Base-by-base conservation (phyloP, 2,797 vertebrate genomes). In the Microctenopoma stevenorrisi region DNA sequence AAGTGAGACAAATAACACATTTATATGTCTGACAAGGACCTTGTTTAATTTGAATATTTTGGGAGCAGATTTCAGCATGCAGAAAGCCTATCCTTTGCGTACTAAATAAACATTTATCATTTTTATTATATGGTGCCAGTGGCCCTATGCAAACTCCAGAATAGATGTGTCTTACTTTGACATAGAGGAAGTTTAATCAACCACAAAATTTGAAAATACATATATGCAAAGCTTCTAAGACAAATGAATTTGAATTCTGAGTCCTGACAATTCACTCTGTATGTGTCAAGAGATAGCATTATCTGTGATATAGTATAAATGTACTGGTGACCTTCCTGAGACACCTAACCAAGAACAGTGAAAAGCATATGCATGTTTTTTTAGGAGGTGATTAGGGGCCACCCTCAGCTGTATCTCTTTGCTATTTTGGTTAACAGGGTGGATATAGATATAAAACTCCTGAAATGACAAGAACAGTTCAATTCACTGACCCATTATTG, bases 381-480 rank as follows among this genome's bases (percentile, higher is more conserved):
- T 28, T 72, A 46, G 76, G 44, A 25, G 53, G 73, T 67, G 61
- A 67, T 50, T 72, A 64, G 72, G 35, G 67, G 18, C 13, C 48
- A 26, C 42, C 44, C 62, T 65, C 28, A 68, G 62, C 61, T 71
- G 67, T 64, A 72, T 75, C 68, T 68, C 46, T 25, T 37, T 68
- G 51, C 37, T 53, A 51, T 68, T 76, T 73, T 72, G 38, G 37
- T 70, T 46, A 8, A 52, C 14, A 12, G 54, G 49, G 59, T 64
- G 37, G 12, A 62, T 40, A 56, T 26, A 50, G 40, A 77, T 62
- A 44, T 64, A 68, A 79, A 74, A 79, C 47, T 28, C 47, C 59
- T 52, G 44, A 68, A 81, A 78, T 83, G 65, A 55, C 64, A 68
- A 65, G 44, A 77, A 47, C 3, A 56, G 15, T 57, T 65, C 33